Evolutionary conservation across 1,140 invertebrate species (phyloP), one percentile per base, ranked within the genome.

Genomic region (Formica exsecta): DNA sequence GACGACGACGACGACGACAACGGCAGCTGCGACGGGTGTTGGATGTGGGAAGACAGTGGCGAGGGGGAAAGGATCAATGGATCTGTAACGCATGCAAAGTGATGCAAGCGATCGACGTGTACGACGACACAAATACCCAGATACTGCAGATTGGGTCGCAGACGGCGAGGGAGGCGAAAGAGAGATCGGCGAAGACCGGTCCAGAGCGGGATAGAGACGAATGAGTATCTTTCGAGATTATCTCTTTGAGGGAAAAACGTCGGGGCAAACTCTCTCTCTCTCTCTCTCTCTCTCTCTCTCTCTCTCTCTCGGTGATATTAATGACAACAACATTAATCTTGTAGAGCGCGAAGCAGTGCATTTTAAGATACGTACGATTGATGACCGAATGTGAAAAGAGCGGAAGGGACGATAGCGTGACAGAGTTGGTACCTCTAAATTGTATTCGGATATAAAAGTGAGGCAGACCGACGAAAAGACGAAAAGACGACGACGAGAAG

Each of bases 301-400:
- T 48, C 2, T 51, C 16, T 51, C 5, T 51, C 74, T 73, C 16
- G 51, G 48, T 25, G 79, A 41, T 86, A 81, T 75, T 54, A 79
- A 65, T 41, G 16, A 70, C 54, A 6, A 38, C 71, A 22, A 66
- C 44, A 75, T 19, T 81, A 86, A 89, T 88, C 68, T 84, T 25
- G 68, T 29, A 44, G 71, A 77, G 86, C 62, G 80, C 62, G 86
- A 57, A 76, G 77, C 57, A 74, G 59, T 73, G 86, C 86, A 81
- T 90, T 54, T 65, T 71, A 65, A 75, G 88, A 90, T 88, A 88
- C 84, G 66, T 59, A 86, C 86, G 65, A 68, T 71, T 87, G 64
- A 81, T 90, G 89, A 87, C 41, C 86, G 80, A 88, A 62, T 80
- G 74, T 74, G 74, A 66, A 57, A 80, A 64, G 32, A 75, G 38